Evolutionary conservation across 2,888 invertebrate species (phyloP), one percentile per base, ranked within the genome.

Genomic region (Isoperla grammatica): DNA sequence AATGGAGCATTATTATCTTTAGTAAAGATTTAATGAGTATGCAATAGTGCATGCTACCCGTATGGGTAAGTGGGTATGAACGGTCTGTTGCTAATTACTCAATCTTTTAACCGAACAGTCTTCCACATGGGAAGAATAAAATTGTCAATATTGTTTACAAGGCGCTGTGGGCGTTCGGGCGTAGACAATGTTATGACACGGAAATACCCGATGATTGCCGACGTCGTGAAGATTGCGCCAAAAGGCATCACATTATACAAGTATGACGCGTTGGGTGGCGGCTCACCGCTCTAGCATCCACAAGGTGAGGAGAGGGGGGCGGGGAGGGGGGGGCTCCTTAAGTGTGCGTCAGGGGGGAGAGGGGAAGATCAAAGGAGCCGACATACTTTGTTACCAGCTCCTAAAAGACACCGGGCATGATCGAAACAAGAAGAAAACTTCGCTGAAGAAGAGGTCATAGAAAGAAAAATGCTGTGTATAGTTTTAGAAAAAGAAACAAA

Each of bases 311-410:
- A n/a, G 49, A 39, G 40, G 53, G 53, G n/a, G n/a, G n/a, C n/a
- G n/a, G 53, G 19, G 53, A 37, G 37, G 53, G 35, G 17, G 53
- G 39, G 53, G n/a, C 53, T 53, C n/a, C 50, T 29, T 53, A 53
- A 53, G 53, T 53, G 53, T 53, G 53, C 2, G 11, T 12, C 37
- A 12, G 17, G 53, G 53, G 49, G 49, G n/a, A 17, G 19, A 17
- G 45, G 45, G 45, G 45, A 29, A n/a, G 22, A 3, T 53, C 53
- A 53, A 53, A 53, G 53, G 53, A 13, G 53, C 53, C 53, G 53
- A 37, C 53, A 53, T 9, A 23, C 12, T 20, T 29, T 35, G 29
- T 50, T 23, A 17, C 29, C 4, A 8, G 29, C 49, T 50, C 13
- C 49, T 22, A 13, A 50, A 29, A 50, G 49, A 35, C 49, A 50